phyloP scores from a whole-genome alignment of 2,888 invertebrate genomes.

The Stenodema calcarata region DNA sequence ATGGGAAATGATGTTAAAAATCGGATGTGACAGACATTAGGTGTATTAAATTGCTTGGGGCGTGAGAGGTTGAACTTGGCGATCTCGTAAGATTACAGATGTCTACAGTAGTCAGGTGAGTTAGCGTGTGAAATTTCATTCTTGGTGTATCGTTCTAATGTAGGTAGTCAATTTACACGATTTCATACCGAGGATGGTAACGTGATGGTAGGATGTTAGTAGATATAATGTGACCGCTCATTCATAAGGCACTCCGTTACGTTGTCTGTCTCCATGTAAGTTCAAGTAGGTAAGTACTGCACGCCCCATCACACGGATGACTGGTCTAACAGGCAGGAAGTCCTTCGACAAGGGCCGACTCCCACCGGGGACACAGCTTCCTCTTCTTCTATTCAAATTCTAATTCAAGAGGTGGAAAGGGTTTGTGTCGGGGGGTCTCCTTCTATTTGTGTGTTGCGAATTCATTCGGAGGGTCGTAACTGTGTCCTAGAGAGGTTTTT shows the following conservation, averaged over 20 bases:
- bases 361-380: conserved; percentile 2
- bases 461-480: neutral
- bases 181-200: neutral
- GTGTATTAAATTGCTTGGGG: too few species aligned
- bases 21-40: too few species aligned
- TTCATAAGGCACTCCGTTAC: neutral
- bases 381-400: conserved; percentile 42
- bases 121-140: neutral
- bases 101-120: too few species aligned
- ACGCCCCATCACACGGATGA: conserved; percentile 42
- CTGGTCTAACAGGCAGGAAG: conserved; percentile 29
- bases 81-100: too few species aligned
- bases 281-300: conserved; percentile 17
- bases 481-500: neutral
- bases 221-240: neutral
- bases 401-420: conserved; percentile 16
- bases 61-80: too few species aligned
- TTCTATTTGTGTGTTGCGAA: neutral
- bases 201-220: neutral
- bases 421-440: neutral
- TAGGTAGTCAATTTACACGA: neutral
- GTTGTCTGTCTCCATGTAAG: neutral
- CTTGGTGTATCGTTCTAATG: neutral
- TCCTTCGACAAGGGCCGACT: neutral
- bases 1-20: too few species aligned